Evolutionary conservation across 1,140 invertebrate species (phyloP).

Genomic region (Euura saliciscinereae): DNA sequence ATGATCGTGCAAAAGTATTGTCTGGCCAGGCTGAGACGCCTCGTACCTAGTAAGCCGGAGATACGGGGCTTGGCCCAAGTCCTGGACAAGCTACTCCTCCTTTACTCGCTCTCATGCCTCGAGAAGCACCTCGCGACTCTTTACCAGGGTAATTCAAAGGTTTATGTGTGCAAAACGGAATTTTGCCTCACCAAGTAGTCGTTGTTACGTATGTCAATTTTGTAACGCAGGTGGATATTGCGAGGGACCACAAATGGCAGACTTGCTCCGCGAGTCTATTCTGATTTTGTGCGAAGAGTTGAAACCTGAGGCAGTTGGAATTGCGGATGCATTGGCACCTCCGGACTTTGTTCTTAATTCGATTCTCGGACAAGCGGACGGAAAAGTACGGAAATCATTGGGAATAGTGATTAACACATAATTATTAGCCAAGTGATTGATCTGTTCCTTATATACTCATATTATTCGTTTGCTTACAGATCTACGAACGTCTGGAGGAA

Average conservation of each 20-base stretch:
- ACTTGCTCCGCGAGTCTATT: slow-evolving; percentile 63
- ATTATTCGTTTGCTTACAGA: slow-evolving; percentile 54
- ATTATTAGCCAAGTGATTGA: background rate
- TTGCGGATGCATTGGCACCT: slow-evolving; percentile 87
- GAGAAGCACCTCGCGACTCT: slow-evolving; percentile 77
- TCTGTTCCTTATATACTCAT: too few species aligned
- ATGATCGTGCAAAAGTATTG: slow-evolving; percentile 44
- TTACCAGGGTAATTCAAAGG: slow-evolving; percentile 76
- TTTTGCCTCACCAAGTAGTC: slow-evolving; percentile 16
- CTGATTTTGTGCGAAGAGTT: slow-evolving; percentile 67
- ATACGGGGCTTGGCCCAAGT: slow-evolving; percentile 58
- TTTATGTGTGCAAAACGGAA: too few species aligned
- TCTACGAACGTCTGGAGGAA: slow-evolving; percentile 83
- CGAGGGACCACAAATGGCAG: slow-evolving; percentile 51
- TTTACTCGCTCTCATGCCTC: slow-evolving; percentile 75
- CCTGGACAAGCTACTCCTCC: slow-evolving; percentile 66
- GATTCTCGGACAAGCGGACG: slow-evolving; percentile 78
- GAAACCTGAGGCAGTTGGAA: slow-evolving; percentile 74
- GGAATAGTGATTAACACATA: slow-evolving; percentile 10
- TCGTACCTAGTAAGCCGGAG: slow-evolving; percentile 46
- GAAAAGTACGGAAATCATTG: slow-evolving; percentile 74
- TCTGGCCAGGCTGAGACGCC: slow-evolving; percentile 36
- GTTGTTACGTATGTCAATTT: slow-evolving; percentile 22
- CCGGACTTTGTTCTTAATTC: slow-evolving; percentile 88
- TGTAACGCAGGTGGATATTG: slow-evolving; percentile 59